Base-by-base conservation (phyloP, 2,888 invertebrate genomes). In the Thymelicus lineola region DNA sequence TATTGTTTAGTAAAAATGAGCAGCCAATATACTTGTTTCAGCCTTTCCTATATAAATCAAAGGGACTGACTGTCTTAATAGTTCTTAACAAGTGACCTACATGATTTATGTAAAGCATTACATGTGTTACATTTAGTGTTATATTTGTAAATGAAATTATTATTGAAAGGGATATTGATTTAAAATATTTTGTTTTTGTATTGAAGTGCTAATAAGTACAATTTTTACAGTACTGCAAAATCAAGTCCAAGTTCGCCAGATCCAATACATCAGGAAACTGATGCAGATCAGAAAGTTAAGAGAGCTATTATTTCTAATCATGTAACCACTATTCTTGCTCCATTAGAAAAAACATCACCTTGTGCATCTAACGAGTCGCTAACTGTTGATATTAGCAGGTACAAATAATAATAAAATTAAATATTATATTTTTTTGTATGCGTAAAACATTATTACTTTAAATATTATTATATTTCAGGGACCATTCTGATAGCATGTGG, bases 401-500 rank as follows among this genome's bases (percentile, higher is more conserved):
- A 80, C 70, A 62, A 53, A 15, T 46, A 28, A 48, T 17, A 48
- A 72, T 58, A 38, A 28, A 28, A 14, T 61, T 42, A 35, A 15
- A 65, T 66, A 60, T 12, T 46, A 48, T 62, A n/a, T 42, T 60
- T 60, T 17, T 42, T 46, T 50, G 4, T 45, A 14, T 59, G 17
- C 3, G 9, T 17, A 15, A 12, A 9, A 0, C 20, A 9, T n/a
- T 14, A 64, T 55, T 28, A 67, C 10, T 42, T 7, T 45, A 55
- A 60, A 45, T 61, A 6, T 35, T 55, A 7, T 66, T 57, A 48
- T 58, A 71, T 68, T 81, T 86, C 79, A 92, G 97, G 81, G 97
- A 97, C 85, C 97, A 97, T 86, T 97, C 97, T 60, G 97, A 98
- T 83, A 97, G 97, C 63, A 96, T 97, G 81, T 97, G 97, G 97